A percentile compares a stretch with the other conserved stretches of the same genome.
Evolutionary conservation across 2,888 invertebrate genomes (phyloP).

Genomic region (Mongoloraphidia duomilia): DNA sequence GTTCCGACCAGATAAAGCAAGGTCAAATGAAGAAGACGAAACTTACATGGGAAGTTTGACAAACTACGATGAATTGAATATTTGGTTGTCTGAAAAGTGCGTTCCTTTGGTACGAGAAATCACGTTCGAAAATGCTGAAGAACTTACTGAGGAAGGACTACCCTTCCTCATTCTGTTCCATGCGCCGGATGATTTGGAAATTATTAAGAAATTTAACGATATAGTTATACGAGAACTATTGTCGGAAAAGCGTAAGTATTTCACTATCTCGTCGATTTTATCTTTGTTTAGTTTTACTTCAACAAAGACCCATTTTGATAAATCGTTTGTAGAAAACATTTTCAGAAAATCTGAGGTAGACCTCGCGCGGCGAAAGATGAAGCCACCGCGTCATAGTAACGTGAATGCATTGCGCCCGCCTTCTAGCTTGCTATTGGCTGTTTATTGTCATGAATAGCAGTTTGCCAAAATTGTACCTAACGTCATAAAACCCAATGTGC

Average conservation of each 20-base stretch:
- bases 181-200: conserved; percentile 62
- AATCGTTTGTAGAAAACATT: no score
- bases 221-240: conserved; percentile 62
- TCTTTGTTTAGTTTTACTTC: not conserved
- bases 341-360: no score
- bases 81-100: conserved; percentile 87
- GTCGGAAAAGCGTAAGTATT: conserved; percentile 76
- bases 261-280: not conserved
- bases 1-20: conserved; percentile 65
- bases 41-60: conserved; percentile 60
- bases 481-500: no score
- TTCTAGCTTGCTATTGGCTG: no score
- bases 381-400: no score
- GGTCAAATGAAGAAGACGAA: conserved; percentile 70
- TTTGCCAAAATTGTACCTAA: no score
- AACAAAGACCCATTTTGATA: not conserved
- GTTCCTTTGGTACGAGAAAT: conserved; percentile 95
- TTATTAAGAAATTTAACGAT: conserved; percentile 74
- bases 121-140: conserved; percentile 99
- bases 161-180: conserved; percentile 98
- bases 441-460: no score
- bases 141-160: conserved; percentile 93
- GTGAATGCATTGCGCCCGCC: no score
- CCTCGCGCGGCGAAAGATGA: no score
- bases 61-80: conserved; percentile 71